phyloP scores from a whole-genome alignment of 2,888 invertebrate species.

The Brachypterus glaber region DNA sequence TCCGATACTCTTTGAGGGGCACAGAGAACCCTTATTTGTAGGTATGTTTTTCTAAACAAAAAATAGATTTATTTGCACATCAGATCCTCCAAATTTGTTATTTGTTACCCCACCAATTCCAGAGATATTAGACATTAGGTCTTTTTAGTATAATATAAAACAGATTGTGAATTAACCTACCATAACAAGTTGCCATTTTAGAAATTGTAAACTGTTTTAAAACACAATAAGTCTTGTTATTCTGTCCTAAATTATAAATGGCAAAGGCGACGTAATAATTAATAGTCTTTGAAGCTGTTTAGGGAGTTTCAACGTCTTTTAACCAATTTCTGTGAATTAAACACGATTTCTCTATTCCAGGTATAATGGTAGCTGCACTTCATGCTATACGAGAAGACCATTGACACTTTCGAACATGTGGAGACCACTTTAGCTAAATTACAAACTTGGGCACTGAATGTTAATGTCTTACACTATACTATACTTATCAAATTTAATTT shows the following conservation, averaged over 20 bases:
- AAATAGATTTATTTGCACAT: background rate
- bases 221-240: background rate
- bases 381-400: conserved; percentile 45
- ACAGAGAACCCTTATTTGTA: conserved; percentile 1
- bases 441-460: no score
- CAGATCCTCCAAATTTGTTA: no score
- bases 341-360: conserved; percentile 87
- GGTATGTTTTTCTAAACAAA: background rate
- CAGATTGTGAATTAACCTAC: no score
- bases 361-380: conserved; percentile 79
- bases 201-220: background rate
- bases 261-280: conserved; percentile 21
- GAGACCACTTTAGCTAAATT: no score
- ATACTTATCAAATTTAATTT: no score
- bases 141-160: no score
- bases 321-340: conserved; percentile 86
- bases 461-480: no score
- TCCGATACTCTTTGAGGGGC: no score
- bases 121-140: no score
- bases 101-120: no score
- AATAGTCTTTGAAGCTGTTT: conserved; percentile 21
- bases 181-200: conserved; percentile 37
- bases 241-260: conserved; percentile 8
- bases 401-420: no score
- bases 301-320: conserved; percentile 71